Conservation (phyloP, 2,888 invertebrate species). For the Bimastos eiseni region DNA sequence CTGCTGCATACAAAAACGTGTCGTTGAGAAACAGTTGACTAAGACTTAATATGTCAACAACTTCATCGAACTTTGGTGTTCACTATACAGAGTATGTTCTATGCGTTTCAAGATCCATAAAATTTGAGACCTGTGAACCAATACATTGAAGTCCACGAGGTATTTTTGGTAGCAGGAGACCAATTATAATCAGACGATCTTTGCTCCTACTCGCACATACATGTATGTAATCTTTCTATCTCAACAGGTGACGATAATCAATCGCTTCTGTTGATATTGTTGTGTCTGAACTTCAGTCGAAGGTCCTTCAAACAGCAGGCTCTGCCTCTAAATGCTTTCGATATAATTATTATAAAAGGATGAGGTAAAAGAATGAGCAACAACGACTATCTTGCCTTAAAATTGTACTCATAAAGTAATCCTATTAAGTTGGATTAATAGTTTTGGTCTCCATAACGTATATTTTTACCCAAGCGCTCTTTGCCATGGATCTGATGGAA, state of each 20-base stretch:
- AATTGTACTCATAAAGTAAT: too few relatives aligned
- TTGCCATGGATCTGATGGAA: too few relatives aligned
- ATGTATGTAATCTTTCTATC: not conserved
- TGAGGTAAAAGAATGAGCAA: not conserved
- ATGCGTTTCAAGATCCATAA: not conserved
- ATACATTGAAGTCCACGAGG: not conserved
- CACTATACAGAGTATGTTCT: not conserved
- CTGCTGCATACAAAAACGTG: not conserved
- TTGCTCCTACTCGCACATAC: not conserved
- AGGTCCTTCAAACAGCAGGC: not conserved
- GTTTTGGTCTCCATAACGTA: not conserved
- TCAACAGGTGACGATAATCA: not conserved
- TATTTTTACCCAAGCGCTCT: too few relatives aligned
- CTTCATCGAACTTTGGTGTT: not conserved
- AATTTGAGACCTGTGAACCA: not conserved
- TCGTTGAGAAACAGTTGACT: not conserved
- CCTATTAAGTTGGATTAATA: not conserved
- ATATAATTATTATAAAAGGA: not conserved
- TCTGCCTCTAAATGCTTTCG: not conserved
- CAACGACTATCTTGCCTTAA: not conserved
- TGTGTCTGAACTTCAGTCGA: not conserved
- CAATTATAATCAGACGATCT: not conserved
- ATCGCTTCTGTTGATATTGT: not conserved
- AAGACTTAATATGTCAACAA: not conserved
- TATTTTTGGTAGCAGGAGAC: not conserved